Conservation (phyloP, 2,113 vertebrate species). For the Neodontobutis hainanensis region DNA sequence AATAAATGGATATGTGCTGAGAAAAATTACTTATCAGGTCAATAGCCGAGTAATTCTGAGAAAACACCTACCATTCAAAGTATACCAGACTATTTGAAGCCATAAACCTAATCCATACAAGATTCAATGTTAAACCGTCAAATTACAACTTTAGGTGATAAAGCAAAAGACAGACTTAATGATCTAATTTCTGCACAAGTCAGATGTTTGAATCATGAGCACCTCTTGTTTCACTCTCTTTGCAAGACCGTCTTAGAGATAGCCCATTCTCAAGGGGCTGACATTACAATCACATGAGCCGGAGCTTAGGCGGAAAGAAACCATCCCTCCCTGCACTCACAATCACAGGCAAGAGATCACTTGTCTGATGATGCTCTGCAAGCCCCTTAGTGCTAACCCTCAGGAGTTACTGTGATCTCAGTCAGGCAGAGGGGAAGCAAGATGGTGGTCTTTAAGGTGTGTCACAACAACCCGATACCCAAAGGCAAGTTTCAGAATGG, state of each 20-base stretch:
- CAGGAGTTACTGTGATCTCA: conserved; percentile 41
- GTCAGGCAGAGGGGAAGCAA: conserved; percentile 23
- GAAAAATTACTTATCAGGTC: too few relatives aligned
- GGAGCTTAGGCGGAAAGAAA: conserved; percentile 9
- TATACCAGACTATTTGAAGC: neutral
- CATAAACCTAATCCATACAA: neutral
- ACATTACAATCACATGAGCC: conserved; percentile 53
- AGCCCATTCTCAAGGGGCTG: conserved; percentile 26
- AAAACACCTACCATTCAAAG: neutral
- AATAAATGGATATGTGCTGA: too few relatives aligned
- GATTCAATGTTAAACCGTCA: neutral
- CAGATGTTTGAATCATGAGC: conserved; percentile 4
- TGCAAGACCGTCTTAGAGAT: conserved; percentile 25
- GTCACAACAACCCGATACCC: conserved; percentile 49
- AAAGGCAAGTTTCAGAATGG: conserved; percentile 48
- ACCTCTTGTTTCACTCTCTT: conserved; percentile 12
- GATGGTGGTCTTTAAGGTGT: conserved; percentile 44
- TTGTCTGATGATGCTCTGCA: conserved; percentile 41
- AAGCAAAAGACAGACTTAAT: neutral
- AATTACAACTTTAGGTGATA: neutral
- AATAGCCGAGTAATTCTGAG: too few relatives aligned
- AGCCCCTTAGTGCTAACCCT: conserved; percentile 45
- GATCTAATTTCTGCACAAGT: neutral
- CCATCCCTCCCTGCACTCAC: conserved; percentile 21
- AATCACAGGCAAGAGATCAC: conserved; percentile 32